phyloP scores from a whole-genome alignment of 2,797 vertebrate genomes.

The Bradypus variegatus region DNA sequence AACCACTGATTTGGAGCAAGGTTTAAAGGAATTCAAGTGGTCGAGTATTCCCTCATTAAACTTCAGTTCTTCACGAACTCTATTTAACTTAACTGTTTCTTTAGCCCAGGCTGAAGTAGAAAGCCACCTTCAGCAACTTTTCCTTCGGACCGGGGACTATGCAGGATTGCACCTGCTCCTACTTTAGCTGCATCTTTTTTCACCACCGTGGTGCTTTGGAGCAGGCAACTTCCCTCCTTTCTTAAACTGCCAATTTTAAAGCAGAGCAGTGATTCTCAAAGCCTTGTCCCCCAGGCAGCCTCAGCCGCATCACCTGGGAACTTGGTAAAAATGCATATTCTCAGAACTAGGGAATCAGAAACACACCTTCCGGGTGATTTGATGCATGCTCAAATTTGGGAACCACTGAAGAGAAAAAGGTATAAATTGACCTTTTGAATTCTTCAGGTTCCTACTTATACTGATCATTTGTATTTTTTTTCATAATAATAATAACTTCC shows the following conservation, averaged over 20 bases:
- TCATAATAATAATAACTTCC: neutral
- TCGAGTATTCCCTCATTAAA: neutral
- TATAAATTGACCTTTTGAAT: neutral
- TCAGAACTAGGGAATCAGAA: neutral
- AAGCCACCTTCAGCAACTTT: neutral
- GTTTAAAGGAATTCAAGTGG: neutral
- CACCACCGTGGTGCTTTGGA: neutral
- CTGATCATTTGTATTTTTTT: neutral
- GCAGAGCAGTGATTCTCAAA: neutral
- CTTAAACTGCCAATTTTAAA: neutral
- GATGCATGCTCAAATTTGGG: neutral
- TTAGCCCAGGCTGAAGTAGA: neutral
- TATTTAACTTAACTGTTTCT: neutral
- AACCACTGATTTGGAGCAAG: neutral
- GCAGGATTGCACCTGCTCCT: neutral
- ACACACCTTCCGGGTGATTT: neutral
- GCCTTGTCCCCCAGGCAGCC: neutral
- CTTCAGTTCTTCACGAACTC: neutral
- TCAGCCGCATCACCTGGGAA: neutral
- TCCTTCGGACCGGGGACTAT: neutral
- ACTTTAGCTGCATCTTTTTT: no score
- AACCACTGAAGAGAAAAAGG: neutral
- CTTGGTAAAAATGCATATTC: neutral
- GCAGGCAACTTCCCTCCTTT: neutral
- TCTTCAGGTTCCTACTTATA: neutral